Evolutionary conservation across 92 coral and sea anemone species (phyloP), one percentile per base, ranked within the genome.

Genomic region (Palythoa heliodiscus): DNA sequence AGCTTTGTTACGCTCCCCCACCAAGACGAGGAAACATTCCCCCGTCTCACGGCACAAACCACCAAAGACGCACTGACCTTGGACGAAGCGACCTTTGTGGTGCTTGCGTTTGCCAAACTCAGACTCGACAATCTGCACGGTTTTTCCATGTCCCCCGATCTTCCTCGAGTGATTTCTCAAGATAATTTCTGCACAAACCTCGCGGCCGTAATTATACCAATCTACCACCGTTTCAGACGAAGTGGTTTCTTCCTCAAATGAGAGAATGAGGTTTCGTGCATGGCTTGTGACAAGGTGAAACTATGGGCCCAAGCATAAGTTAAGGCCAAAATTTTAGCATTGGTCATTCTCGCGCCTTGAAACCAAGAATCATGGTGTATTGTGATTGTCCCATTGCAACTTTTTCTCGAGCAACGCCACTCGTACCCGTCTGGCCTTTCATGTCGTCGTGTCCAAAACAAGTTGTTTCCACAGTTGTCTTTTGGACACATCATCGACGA

Each of bases 211-310:
- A 38, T 84, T 71, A 84, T 73, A 84, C 87, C 87, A 84, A 84
- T 84, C 87, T 74, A 60, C 52, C 87, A 84, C 87, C 73, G 74
- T 60, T 61, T 84, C 87, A 6, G 87, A 70, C 16, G 87, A 73
- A 53, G 86, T 83, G 4, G 78, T 5, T 24, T 70, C 47, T 11
- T 50, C 78, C 10, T 8, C 12, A 1, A 11, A 0, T 2, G 71
- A 72, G 70, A 38, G 0, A 11, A 0, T 2, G 71, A 72, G 70
- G 54, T 35, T 61, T 71, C 79, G 55, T 71, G 87, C 80, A 71
- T 67, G 25, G 79, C 87, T 54, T 71, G 87, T 38, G 71, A 19
- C 76, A 38, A 52, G 0, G 80, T 53, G 22, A 37, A 83, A 54
- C 54, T 83, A 77, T 83, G 69, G 71, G 68, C 80, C 79, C 79